These are phyloP conservation scores for Sphaeramia orbicularis DNA, from an alignment of 2,797 vertebrate genomes.

Conservation along the genomic window DNA sequence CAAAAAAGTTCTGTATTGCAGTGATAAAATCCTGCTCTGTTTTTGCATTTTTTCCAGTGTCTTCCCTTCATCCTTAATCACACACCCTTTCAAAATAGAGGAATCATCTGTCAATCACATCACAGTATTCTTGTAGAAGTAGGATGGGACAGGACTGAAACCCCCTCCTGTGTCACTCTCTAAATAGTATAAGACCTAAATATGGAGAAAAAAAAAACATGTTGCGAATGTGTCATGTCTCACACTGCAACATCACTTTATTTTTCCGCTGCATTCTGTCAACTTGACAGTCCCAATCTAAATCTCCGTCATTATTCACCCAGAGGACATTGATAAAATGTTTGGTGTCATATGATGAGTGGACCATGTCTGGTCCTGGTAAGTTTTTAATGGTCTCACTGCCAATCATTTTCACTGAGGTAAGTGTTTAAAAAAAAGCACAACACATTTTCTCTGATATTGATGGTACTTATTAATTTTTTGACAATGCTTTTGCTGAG, in stretches of 20 bases:
- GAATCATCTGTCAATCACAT: too few relatives aligned
- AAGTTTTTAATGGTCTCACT: not conserved
- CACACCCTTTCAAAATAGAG: too few relatives aligned
- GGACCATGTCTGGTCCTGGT: not conserved
- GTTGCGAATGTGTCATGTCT: slow-evolving; percentile 11
- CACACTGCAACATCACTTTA: slow-evolving; percentile 6
- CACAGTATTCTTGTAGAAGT: too few relatives aligned
- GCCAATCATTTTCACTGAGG: not conserved
- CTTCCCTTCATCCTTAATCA: too few relatives aligned
- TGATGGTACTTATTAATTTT: too few relatives aligned
- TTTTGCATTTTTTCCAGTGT: too few relatives aligned
- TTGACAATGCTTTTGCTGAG: too few relatives aligned
- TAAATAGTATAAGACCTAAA: slow-evolving; percentile 7
- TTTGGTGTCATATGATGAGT: not conserved
- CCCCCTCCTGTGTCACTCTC: too few relatives aligned
- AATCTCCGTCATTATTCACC: not conserved
- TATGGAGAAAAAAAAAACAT: not conserved
- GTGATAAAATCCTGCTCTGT: too few relatives aligned
- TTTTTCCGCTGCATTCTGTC: slow-evolving; percentile 9
- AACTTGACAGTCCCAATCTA: slow-evolving; percentile 1
- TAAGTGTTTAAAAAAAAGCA: not conserved
- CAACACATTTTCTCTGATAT: not conserved
- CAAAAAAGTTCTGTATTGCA: too few relatives aligned
- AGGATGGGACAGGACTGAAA: too few relatives aligned
- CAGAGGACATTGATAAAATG: slow-evolving; percentile 10